These are phyloP conservation scores for Periophthalmodon schlosseri DNA, from an alignment of 2,113 vertebrate genomes.

Conservation along the genomic window DNA sequence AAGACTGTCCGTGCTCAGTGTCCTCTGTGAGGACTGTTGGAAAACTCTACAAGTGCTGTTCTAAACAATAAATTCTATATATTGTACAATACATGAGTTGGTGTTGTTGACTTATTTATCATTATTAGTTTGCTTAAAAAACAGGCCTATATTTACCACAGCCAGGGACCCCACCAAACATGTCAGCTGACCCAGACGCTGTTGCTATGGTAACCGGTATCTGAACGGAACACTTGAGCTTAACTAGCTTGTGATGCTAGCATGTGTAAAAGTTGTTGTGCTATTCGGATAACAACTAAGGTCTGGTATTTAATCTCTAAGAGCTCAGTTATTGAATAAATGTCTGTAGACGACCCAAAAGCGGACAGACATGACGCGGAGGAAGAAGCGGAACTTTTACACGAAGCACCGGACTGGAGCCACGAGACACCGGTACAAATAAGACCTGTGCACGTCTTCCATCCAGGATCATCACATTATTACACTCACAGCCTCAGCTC, in stretches of 20 bases:
- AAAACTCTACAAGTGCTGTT: not conserved
- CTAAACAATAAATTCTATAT: constrained; percentile 23
- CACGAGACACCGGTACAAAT: constrained; percentile 1
- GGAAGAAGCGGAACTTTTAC: not conserved
- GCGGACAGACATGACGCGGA: not conserved
- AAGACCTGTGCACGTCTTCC: not conserved
- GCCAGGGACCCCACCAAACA: too few species aligned
- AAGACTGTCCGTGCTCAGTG: constrained; percentile 32
- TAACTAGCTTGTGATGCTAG: too few species aligned
- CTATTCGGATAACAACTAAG: too few species aligned
- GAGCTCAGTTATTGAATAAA: not conserved
- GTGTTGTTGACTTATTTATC: not conserved
- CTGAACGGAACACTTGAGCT: too few species aligned
- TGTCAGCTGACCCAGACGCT: not conserved
- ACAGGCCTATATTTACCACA: too few species aligned
- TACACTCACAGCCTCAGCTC: too few species aligned
- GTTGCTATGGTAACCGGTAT: constrained; percentile 25
- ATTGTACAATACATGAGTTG: not conserved
- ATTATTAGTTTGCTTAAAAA: too few species aligned
- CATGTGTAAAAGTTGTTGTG: too few species aligned
- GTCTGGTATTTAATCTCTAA: too few species aligned
- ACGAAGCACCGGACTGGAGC: not conserved
- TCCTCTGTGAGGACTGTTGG: constrained; percentile 50
- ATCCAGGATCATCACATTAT: too few species aligned
- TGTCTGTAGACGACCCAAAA: not conserved